Base-by-base conservation (phyloP, 2,113 vertebrate genomes). In the Oreochromis spilurus region DNA sequence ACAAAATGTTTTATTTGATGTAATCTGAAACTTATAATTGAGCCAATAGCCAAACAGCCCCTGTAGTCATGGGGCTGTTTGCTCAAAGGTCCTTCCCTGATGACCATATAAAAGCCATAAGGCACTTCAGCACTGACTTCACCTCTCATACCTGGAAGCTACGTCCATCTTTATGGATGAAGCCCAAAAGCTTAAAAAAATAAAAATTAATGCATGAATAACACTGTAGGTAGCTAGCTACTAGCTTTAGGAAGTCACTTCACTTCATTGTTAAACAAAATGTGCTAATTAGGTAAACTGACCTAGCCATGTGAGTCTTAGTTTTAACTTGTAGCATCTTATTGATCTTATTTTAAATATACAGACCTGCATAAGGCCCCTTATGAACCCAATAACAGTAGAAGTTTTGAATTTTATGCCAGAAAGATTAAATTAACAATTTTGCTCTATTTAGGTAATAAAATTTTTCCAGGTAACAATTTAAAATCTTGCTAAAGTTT, bases 61-160 rank as follows among this genome's bases (percentile, higher is more conserved):
- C 29, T 60, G 58, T 0, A 36, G 38, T 4, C 5, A 72, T 3
- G 3, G 0, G 5, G 13, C 67, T 24, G 21, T 72, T 72, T 17
- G 21, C 38, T 26, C n/a, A 26, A 24, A 16, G 13, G 0, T 17
- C 8, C 7, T 24, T 24, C 38, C 13, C 21, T 72, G 38, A 6
- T 72, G 38, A 43, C 65, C 0, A 2, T 48, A 17, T 11, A 75
- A 45, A 48, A 45, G 7, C n/a, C 65, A 45, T 45, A 45, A 26
- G 65, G 65, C 21, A 43, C 21, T 45, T 26, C 21, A 72, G 21
- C 38, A 26, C n/a, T 45, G 38, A 24, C 38, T 45, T 43, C 65
- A 45, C 38, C 40, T 72, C 7, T 70, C 65, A 43, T 26, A 43
- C 67, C 21, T 72, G 67, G 40, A 72, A 72, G 40, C 40, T 45